Evolutionary conservation across 2,113 vertebrate genomes (phyloP).

Genomic region (Myotis lucifugus): DNA sequence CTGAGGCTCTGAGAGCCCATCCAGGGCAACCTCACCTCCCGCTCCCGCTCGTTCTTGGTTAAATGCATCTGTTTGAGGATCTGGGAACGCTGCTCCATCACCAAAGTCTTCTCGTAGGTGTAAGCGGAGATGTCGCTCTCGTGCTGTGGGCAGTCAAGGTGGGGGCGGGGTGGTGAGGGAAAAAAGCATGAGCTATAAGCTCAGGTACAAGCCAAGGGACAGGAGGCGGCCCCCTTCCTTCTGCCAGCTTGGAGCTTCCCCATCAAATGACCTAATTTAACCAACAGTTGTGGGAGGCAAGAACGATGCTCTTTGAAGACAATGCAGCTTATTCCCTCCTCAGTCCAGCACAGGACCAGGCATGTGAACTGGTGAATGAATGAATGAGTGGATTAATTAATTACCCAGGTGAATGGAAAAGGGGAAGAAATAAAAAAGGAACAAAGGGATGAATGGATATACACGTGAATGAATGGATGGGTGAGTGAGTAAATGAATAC

Average conservation of each 20-base stretch:
- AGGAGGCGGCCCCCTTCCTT: not conserved
- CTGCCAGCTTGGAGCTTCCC: not conserved
- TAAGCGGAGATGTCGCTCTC: conserved; percentile 99
- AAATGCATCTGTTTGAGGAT: conserved; percentile 99
- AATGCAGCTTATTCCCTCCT: not conserved
- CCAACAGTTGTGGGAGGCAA: not conserved
- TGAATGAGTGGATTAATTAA: conserved; percentile 26
- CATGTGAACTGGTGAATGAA: conserved; percentile 17
- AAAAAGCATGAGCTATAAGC: not conserved
- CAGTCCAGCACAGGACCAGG: not conserved
- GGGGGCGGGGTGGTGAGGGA: not conserved
- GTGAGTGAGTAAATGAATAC: not conserved
- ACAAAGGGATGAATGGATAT: conserved; percentile 36
- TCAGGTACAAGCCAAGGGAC: not conserved
- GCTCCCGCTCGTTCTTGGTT: conserved; percentile 96
- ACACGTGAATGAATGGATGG: not conserved
- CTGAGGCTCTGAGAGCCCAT: not conserved
- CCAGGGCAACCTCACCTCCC: conserved; percentile 88
- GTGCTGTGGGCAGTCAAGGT: conserved; percentile 84
- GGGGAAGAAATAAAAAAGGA: not conserved
- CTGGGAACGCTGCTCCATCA: conserved; percentile 99
- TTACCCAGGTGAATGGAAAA: conserved; percentile 34
- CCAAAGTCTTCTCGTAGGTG: conserved; percentile 98
- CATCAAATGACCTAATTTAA: not conserved
- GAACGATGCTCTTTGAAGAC: not conserved